Base-by-base conservation (phyloP, 2,113 vertebrate genomes). In the Empidonax alnorum region DNA sequence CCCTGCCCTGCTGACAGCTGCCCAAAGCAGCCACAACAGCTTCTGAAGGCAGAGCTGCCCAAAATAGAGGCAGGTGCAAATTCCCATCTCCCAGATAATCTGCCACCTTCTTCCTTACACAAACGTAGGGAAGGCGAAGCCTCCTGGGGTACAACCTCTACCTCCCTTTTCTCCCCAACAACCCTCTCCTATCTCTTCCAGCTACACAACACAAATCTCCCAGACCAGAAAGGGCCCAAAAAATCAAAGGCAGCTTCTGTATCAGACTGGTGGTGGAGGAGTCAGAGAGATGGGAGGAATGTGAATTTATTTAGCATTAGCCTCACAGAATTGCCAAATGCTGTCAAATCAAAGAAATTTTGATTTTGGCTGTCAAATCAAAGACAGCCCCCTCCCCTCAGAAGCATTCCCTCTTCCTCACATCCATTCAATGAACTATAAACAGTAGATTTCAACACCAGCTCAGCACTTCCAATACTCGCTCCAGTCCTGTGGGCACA, bases 121-220 rank as follows among this genome's bases (percentile, higher is more conserved):
- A 68, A 42, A 47, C 0, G 1, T 0, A 66, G 10, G 35, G 25
- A 46, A 65, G 30, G 24, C 2, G 9, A 47, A 91, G 24, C 41
- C 81, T 41, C 53, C n/a, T 30, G 41, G 22, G 30, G 4, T 16
- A 37, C 22, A 27, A 58, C 3, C 30, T 55, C 24, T 5, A 18
- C 5, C 69, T 69, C 55, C 12, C 9, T 5, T 6, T 15, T 42
- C 39, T 28, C 23, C 76, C 78, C 68, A 62, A 16, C 17, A 47
- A 12, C 21, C 37, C n/a, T 62, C 73, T 90, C 22, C 76, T 31
- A 7, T 14, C 47, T 55, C 28, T 44, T 80, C n/a, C 58, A 66
- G 35, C 25, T 22, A 20, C 3, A 1, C 25, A 9, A 6, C 3
- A 1, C 25, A 9, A 5, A n/a, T 21, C 12, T 55, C 71, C 69